Percentiles rank a stretch among this genome's conserved stretches.
These are phyloP conservation scores for Parelbella ahira DNA, from an alignment of 2,888 invertebrate species.

Conservation along the genomic window DNA sequence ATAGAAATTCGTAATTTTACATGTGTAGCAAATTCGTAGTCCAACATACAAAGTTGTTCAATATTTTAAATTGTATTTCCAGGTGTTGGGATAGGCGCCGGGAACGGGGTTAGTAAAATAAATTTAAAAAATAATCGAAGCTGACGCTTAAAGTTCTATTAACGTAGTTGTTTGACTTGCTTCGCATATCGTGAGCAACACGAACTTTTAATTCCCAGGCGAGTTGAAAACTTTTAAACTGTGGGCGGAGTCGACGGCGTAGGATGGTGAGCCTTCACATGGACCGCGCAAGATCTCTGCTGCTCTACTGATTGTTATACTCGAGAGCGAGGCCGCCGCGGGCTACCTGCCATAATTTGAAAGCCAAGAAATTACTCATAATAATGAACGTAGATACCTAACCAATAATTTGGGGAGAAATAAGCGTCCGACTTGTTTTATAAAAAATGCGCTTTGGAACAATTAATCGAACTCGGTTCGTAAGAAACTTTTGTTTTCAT, in stretches of 20 bases:
- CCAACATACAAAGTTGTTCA: not conserved
- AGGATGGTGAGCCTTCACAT: conserved; percentile 59
- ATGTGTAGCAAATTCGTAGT: no score
- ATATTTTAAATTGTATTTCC: conserved; percentile 8
- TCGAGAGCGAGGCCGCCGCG: conserved; percentile 52
- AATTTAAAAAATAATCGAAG: conserved; percentile 17
- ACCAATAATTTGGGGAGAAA: conserved; percentile 64
- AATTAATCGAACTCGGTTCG: no score
- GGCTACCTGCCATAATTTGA: conserved; percentile 79
- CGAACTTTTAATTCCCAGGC: conserved; percentile 56
- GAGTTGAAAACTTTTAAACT: conserved; percentile 75
- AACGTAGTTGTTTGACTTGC: conserved; percentile 22
- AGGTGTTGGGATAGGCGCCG: conserved; percentile 6
- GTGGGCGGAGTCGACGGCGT: conserved; percentile 61
- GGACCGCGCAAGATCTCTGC: conserved; percentile 35
- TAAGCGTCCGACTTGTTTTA: conserved; percentile 34
- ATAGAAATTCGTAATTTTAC: no score
- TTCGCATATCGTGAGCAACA: conserved; percentile 16
- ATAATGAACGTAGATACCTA: conserved; percentile 57
- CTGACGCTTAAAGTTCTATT: conserved; percentile 15
- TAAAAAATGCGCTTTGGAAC: no score
- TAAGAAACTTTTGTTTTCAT: no score
- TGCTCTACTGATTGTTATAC: conserved; percentile 50
- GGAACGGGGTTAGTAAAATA: conserved; percentile 18
- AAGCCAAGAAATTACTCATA: conserved; percentile 74